phyloP scores from a whole-genome alignment of 1,140 invertebrate species.

The Calycopis cecrops region DNA sequence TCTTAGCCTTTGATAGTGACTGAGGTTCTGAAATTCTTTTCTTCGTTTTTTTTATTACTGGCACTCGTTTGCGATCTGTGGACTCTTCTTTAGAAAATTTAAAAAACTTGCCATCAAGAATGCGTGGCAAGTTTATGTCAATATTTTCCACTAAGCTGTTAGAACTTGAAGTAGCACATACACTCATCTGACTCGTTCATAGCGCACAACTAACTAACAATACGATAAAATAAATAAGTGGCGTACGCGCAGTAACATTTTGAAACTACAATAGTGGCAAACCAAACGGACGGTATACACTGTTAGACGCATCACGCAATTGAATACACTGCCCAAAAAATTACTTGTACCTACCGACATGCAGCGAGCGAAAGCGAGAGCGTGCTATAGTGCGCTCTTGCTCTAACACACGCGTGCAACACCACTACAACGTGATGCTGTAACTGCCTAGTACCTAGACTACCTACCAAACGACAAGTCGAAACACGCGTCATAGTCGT shows the following conservation, averaged over 20 bases:
- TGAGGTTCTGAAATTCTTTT: background rate
- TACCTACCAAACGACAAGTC: too few species aligned
- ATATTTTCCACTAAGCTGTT: conserved; percentile 1
- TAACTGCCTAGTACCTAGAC: too few species aligned
- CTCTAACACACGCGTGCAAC: too few species aligned
- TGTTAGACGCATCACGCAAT: background rate
- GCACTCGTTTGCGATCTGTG: conserved; percentile 4
- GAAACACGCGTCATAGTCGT: too few species aligned
- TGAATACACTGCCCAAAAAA: conserved; percentile 4
- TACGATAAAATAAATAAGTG: background rate
- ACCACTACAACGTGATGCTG: too few species aligned
- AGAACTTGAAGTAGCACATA: background rate
- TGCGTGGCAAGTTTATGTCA: conserved; percentile 1
- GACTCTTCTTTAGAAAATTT: conserved; percentile 8
- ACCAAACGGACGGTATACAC: background rate
- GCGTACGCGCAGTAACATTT: background rate
- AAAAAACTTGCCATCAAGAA: conserved; percentile 12
- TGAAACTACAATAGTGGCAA: background rate
- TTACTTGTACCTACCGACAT: too few species aligned
- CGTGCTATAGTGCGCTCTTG: too few species aligned
- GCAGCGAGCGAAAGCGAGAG: too few species aligned
- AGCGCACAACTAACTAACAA: too few species aligned
- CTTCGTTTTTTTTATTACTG: background rate
- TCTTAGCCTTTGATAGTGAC: conserved; percentile 5
- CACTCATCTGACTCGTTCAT: background rate